These are phyloP conservation scores for Megaustenia siamemsis DNA, from an alignment of 2,888 invertebrate species.

Conservation along the genomic window DNA sequence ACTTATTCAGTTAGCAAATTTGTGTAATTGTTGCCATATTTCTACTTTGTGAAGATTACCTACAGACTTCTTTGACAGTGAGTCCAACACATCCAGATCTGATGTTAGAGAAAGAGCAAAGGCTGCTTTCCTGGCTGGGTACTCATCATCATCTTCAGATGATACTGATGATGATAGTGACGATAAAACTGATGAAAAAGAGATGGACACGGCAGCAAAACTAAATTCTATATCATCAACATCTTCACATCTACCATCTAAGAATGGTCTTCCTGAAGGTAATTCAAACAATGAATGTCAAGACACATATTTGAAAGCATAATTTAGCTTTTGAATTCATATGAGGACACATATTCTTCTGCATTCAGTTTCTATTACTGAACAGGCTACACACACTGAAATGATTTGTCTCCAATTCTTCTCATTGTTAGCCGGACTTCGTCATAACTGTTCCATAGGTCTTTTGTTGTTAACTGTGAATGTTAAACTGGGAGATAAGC, in stretches of 20 bases:
- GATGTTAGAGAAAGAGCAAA: slow-evolving; percentile 47
- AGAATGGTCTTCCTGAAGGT: slow-evolving; percentile 52
- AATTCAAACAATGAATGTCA: too few relatives aligned
- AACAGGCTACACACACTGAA: too few relatives aligned
- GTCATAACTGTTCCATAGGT: too few relatives aligned
- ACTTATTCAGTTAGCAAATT: not conserved
- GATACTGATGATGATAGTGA: slow-evolving; percentile 47
- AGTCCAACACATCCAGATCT: not conserved
- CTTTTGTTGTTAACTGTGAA: too few relatives aligned
- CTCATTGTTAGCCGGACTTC: too few relatives aligned
- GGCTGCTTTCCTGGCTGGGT: slow-evolving; percentile 54
- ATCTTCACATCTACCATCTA: slow-evolving; percentile 1
- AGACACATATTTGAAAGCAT: too few relatives aligned
- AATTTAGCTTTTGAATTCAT: not conserved
- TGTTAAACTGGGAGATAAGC: too few relatives aligned
- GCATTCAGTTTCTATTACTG: too few relatives aligned
- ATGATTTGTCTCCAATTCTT: too few relatives aligned
- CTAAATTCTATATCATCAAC: slow-evolving; percentile 13
- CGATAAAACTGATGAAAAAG: slow-evolving; percentile 35
- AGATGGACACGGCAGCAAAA: slow-evolving; percentile 4
- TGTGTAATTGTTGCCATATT: not conserved
- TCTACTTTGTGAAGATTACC: slow-evolving; percentile 30
- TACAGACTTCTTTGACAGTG: slow-evolving; percentile 28
- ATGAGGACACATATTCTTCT: too few relatives aligned
- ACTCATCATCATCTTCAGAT: slow-evolving; percentile 49